Base-by-base conservation (phyloP, 2,797 vertebrate genomes). In the Clamator glandarius region DNA sequence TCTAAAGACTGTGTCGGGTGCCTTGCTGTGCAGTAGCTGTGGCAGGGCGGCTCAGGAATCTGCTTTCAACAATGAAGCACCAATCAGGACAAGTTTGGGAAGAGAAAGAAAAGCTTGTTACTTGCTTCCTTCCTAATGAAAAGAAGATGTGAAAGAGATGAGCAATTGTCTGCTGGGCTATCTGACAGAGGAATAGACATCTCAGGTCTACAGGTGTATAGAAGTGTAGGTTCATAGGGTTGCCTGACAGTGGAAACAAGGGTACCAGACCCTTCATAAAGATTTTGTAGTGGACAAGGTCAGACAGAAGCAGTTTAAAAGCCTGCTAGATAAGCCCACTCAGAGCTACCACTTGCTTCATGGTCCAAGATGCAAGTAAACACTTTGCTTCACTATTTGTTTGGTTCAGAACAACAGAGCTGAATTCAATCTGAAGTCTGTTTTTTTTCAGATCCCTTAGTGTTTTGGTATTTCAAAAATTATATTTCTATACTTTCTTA, bases 191-290 rank as follows among this genome's bases (percentile, higher is more conserved):
- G 78, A 91, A 4, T 81, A 82, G 59, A 7, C 48, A 57, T 31
- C 78, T 55, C 48, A 66, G 18, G 24, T 25, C 64, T 85, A 14
- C 67, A 85, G 87, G 81, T 74, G 41, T 84, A 67, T 2, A 1
- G 29, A 14, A 89, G 48, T 39, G 64, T 8, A 74, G n/a, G 64
- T 93, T 80, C 5, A 0, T 59, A 26, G 67, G 13, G 5, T 41
- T 83, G 78, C 70, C 87, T 83, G 92, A 74, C 92, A 92, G 91
- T 84, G 90, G 91, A 80, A 95, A 83, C 84, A 91, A 55, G 61
- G 52, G 28, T 57, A 62, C 28, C 63, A 68, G 70, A 89, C 44
- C 1, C 39, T 39, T 39, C 39, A 9, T 39, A 0, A 77, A 75
- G 84, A 70, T 67, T 91, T 70, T 70, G 57, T 64, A 63, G 70